Evolutionary conservation across 1,140 invertebrate species (phyloP).

Genomic region (Aphelenchoides fujianensis): DNA sequence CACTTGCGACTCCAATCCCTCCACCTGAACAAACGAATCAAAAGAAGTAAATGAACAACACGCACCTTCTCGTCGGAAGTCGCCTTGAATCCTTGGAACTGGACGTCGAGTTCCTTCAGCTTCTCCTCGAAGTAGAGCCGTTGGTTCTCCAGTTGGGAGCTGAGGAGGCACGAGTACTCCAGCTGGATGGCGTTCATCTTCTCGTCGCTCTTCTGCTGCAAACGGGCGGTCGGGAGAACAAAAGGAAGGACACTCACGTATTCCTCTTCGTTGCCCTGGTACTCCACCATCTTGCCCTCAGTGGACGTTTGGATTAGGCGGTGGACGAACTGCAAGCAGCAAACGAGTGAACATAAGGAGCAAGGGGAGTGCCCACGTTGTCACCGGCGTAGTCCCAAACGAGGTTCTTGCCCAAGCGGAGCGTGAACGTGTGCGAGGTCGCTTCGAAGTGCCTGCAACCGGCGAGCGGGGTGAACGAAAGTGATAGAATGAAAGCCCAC

Average conservation of each 20-base stretch:
- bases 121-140: constrained; percentile 85
- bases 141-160: constrained; percentile 90
- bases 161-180: constrained; percentile 90
- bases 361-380: constrained; percentile 66
- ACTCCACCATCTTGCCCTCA: constrained; percentile 91
- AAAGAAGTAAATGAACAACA: constrained; percentile 33
- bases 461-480: constrained; percentile 12
- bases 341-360: constrained; percentile 94
- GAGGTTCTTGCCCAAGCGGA: constrained; percentile 87
- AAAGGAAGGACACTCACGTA: too few relatives aligned
- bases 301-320: constrained; percentile 48
- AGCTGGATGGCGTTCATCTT: constrained; percentile 87
- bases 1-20: constrained; percentile 29
- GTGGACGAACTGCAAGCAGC: constrained; percentile 77
- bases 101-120: constrained; percentile 69
- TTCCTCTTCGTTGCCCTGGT: constrained; percentile 30
- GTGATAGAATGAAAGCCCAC: constrained; percentile 58
- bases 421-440: constrained; percentile 92
- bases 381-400: constrained; percentile 90
- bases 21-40: too few relatives aligned
- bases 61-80: constrained; percentile 61
- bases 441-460: constrained; percentile 79
- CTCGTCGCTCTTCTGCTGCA: constrained; percentile 70
- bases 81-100: constrained; percentile 63
- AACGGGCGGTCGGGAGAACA: too few relatives aligned